Conservation (phyloP, 1,140 invertebrate genomes). For the Armadillidium nasatum region DNA sequence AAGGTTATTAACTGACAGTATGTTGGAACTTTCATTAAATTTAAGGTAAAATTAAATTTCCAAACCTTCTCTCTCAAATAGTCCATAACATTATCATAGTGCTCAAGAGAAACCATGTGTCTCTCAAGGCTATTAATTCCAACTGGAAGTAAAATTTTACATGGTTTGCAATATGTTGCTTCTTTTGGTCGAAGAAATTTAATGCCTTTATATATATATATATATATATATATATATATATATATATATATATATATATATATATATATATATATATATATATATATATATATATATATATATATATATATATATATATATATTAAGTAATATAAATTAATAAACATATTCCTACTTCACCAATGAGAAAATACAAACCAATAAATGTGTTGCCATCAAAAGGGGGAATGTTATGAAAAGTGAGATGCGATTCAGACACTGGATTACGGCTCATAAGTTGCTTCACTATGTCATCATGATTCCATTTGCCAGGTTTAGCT, state of each 20-base stretch:
- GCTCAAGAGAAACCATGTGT: not conserved
- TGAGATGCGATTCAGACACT: not conserved
- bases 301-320: too few species aligned
- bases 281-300: too few species aligned
- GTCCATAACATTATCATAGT: not conserved
- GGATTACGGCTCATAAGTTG: not conserved
- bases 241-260: too few species aligned
- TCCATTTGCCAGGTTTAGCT: not conserved
- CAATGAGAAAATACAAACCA: not conserved
- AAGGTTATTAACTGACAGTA: not conserved
- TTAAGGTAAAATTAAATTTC: not conserved
- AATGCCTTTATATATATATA: not conserved
- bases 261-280: too few species aligned
- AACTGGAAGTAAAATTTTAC: not conserved
- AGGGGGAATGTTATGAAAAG: not conserved
- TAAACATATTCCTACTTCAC: too few species aligned
- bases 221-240: too few species aligned
- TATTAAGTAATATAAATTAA: too few species aligned
- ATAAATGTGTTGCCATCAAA: constrained; percentile 4
- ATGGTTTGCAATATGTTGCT: not conserved
- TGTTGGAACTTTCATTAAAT: not conserved
- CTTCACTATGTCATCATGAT: not conserved
- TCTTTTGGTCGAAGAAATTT: not conserved
- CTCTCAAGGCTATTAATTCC: not conserved
- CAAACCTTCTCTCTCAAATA: not conserved